phyloP scores from a whole-genome alignment of 2,797 vertebrate genomes.

The Alectoris magna region DNA sequence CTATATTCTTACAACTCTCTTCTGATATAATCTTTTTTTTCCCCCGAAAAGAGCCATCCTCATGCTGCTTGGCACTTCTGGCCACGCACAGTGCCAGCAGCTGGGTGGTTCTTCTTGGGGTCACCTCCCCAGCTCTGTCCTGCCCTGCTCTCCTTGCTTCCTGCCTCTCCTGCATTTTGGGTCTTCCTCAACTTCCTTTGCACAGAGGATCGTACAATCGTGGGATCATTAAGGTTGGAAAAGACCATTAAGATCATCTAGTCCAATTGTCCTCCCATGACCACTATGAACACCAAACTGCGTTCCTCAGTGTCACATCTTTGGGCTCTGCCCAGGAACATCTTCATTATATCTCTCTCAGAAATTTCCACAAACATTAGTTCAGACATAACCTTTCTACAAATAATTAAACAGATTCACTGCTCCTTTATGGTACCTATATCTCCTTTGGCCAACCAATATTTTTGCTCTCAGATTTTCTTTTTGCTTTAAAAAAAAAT shows the following conservation, averaged over 20 bases:
- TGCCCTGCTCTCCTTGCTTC: background rate
- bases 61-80: background rate
- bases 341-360: background rate
- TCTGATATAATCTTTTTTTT: background rate
- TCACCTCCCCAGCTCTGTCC: background rate
- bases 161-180: background rate
- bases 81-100: accelerated
- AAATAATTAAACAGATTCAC: background rate
- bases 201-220: too few species aligned
- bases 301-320: background rate
- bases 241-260: too few species aligned
- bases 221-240: too few species aligned
- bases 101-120: background rate
- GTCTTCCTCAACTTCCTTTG: background rate
- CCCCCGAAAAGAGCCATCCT: background rate
- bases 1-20: background rate
- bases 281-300: too few species aligned
- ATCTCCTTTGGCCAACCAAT: background rate
- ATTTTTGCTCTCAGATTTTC: background rate
- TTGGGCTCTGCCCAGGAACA: background rate
- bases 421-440: background rate
- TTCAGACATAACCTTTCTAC: background rate
- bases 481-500: background rate
- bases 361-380: background rate
- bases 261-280: too few species aligned